A percentile compares a stretch with the other conserved stretches of the same genome.
phyloP scores from a whole-genome alignment of 2,888 invertebrate genomes.

The Cryptus viduatorius region DNA sequence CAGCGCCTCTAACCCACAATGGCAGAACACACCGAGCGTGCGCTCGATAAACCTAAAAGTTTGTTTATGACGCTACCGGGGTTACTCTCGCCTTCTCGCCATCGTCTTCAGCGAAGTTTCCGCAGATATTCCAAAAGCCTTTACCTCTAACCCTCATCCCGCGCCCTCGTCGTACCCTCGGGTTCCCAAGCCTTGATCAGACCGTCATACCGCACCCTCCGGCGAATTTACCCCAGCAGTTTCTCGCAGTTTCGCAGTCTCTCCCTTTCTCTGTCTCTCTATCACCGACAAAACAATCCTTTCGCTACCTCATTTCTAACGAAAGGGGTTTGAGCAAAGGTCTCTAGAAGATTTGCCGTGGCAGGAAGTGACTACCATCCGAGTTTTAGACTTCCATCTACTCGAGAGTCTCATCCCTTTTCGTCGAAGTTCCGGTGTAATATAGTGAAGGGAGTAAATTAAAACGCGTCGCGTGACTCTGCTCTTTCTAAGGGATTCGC shows the following conservation, averaged over 20 bases:
- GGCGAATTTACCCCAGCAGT: constrained; percentile 55
- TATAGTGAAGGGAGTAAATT: constrained; percentile 25
- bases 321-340: constrained; percentile 30
- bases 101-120: constrained; percentile 73
- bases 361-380: not conserved
- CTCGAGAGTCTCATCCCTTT: constrained; percentile 1
- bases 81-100: constrained; percentile 65
- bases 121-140: constrained; percentile 60
- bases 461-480: constrained; percentile 3
- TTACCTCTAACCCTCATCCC: constrained; percentile 49
- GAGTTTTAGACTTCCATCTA: constrained; percentile 21
- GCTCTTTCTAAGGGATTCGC: not conserved
- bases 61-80: constrained; percentile 78
- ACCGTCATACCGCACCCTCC: constrained; percentile 40
- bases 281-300: constrained; percentile 68
- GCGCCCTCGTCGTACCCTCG: constrained; percentile 6
- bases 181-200: constrained; percentile 33
- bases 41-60: constrained; percentile 83
- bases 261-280: constrained; percentile 55
- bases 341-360: constrained; percentile 40
- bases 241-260: constrained; percentile 51
- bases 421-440: not conserved
- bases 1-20: constrained; percentile 78
- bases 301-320: constrained; percentile 61
- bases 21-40: constrained; percentile 58